phyloP scores from a whole-genome alignment of 2,797 vertebrate genomes.

The Amphiprion clarkii region DNA sequence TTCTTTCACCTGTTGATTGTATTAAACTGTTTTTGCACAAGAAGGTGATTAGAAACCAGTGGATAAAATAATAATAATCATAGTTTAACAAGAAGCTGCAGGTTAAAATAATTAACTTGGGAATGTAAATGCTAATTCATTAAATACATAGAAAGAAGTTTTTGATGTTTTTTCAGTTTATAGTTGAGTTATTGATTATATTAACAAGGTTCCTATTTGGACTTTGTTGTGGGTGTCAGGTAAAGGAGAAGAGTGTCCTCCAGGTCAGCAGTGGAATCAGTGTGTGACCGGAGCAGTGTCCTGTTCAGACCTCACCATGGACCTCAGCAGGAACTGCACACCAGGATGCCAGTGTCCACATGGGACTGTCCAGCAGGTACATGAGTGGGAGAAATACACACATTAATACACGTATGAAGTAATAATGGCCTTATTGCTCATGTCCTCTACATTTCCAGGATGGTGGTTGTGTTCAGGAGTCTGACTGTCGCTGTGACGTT shows the following conservation, averaged over 20 bases:
- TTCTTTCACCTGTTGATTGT: neutral
- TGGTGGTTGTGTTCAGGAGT: constrained; percentile 80
- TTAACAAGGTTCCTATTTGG: neutral
- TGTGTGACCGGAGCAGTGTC: constrained; percentile 83
- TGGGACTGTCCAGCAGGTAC: constrained; percentile 84
- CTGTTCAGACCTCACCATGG: constrained; percentile 84
- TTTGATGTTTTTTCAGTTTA: neutral
- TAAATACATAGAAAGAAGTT: neutral
- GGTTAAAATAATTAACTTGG: no score
- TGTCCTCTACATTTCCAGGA: constrained; percentile 75
- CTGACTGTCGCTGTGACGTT: constrained; percentile 85
- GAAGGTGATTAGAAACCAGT: no score
- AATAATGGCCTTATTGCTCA: neutral
- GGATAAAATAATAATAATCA: no score
- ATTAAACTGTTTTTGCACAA: no score
- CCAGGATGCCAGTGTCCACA: constrained; percentile 88
- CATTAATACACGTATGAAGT: neutral
- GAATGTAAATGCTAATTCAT: neutral
- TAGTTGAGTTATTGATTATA: neutral
- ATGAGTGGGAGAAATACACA: neutral
- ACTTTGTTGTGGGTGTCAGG: constrained; percentile 65
- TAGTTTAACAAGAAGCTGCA: neutral
- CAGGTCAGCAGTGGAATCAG: constrained; percentile 83
- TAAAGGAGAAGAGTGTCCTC: constrained; percentile 78
- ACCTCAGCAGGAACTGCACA: constrained; percentile 77